A percentile compares a stretch with the other conserved stretches of the same genome.
These are phyloP conservation scores for Dichetophora obliterata DNA, from an alignment of 2,888 invertebrate genomes.

Conservation along the genomic window DNA sequence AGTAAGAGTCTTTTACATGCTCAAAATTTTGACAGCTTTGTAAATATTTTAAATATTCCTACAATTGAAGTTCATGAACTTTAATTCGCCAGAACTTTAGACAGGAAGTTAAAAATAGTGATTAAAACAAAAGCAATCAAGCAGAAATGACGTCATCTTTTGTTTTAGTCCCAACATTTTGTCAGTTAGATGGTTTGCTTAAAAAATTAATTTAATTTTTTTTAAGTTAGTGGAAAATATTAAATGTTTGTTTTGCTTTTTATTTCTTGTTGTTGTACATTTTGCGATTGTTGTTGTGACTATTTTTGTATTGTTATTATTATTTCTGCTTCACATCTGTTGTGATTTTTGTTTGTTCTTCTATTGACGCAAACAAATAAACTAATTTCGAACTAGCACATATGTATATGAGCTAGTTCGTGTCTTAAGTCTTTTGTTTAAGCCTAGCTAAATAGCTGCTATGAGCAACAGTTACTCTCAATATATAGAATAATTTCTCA, in stretches of 20 bases:
- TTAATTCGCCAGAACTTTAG: too few relatives aligned
- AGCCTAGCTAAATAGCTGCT: too few relatives aligned
- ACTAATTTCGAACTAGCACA: background rate
- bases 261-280: background rate
- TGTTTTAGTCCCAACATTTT: background rate
- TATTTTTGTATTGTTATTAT: background rate
- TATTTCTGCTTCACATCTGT: background rate
- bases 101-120: too few relatives aligned
- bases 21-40: too few relatives aligned
- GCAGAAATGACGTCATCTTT: constrained; percentile 5
- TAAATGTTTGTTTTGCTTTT: background rate
- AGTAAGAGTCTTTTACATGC: too few relatives aligned
- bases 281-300: background rate
- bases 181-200: background rate
- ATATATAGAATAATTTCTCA: background rate
- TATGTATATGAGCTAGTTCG: background rate
- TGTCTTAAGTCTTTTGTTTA: too few relatives aligned
- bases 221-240: background rate
- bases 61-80: too few relatives aligned
- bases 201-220: background rate
- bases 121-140: too few relatives aligned
- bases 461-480: too few relatives aligned
- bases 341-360: background rate
- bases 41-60: too few relatives aligned
- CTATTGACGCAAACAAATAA: background rate